Evolutionary conservation across 2,113 vertebrate species (phyloP), one percentile per base, ranked within the genome.

Genomic region (Cynopterus brachyotis): DNA sequence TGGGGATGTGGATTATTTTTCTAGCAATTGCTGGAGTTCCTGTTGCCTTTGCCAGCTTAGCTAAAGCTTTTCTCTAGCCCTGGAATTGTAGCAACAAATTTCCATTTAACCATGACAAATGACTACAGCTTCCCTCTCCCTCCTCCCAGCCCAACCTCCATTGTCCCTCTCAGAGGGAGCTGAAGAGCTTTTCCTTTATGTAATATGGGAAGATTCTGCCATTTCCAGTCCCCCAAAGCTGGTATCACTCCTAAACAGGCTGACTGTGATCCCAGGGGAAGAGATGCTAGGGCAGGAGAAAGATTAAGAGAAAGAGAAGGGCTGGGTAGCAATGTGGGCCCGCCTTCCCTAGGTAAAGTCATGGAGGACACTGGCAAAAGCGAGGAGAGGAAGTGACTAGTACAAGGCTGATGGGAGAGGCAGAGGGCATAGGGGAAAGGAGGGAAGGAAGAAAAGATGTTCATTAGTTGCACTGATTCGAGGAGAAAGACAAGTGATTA

Each of bases 401-500:
- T 50, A 35, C 91, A 88, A 82, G 35, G 37, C 59, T 45, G 32
- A 28, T 5, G 40, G 69, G 37, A 30, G 42, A 83, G 11, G 15
- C 3, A 24, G 28, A 50, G 8, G 19, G 35, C 86, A n/a, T 84
- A 91, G 78, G 50, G 11, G 16, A 28, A 45, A 85, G 32, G 30
- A 86, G 37, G 47, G 59, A 82, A 91, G 57, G 83, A 32, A 59
- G 50, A 64, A 64, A 92, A 82, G 67, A 16, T 93, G 64, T 75
- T 92, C 91, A 90, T 97, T 93, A 95, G 78, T 59, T 95, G 79
- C 89, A 64, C 6, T 76, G 94, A 97, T 95, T 96, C 89, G 50
- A 95, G 60, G 91, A 55, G 93, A 97, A 94, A 97, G 91, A 94
- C 4, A 40, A 91, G 82, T 95, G 95, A 94, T 96, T 96, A 94